Conservation (phyloP, 2,888 invertebrate genomes). For the Vandiemenella viatica region DNA sequence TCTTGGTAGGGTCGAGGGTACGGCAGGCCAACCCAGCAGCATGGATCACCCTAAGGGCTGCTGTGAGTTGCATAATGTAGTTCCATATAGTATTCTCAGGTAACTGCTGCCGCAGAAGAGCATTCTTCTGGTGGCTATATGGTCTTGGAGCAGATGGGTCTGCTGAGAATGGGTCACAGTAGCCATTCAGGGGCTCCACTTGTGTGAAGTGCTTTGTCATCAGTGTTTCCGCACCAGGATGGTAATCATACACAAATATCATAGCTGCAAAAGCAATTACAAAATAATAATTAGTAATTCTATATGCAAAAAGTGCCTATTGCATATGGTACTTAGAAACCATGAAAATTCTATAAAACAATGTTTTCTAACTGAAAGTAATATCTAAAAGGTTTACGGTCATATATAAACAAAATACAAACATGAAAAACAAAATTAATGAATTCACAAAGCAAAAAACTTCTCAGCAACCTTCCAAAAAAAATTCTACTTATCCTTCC, state of each 20-base stretch:
- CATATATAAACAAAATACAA: too few relatives aligned
- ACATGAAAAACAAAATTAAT: too few relatives aligned
- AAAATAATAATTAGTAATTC: too few relatives aligned
- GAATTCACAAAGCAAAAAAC: too few relatives aligned
- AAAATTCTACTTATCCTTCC: too few relatives aligned
- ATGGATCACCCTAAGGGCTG: constrained; percentile 84
- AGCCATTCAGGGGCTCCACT: constrained; percentile 42
- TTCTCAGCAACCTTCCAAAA: too few relatives aligned
- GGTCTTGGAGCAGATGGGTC: constrained; percentile 68
- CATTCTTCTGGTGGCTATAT: constrained; percentile 69
- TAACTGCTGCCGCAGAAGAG: constrained; percentile 61
- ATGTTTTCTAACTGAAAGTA: too few relatives aligned
- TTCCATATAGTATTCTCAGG: constrained; percentile 91
- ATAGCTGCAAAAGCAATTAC: constrained; percentile 57
- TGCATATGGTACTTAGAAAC: too few relatives aligned
- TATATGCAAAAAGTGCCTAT: too few relatives aligned
- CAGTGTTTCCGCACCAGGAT: constrained; percentile 79
- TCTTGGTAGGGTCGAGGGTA: constrained; percentile 82
- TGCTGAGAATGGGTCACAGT: constrained; percentile 63
- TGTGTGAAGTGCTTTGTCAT: constrained; percentile 68
- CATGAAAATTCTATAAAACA: too few relatives aligned
- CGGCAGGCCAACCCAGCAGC: constrained; percentile 60
- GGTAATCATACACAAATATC: constrained; percentile 91
- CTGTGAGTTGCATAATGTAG: constrained; percentile 86
- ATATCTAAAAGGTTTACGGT: too few relatives aligned